Percentiles rank a stretch among this genome's conserved stretches.
Evolutionary conservation across 2,888 invertebrate genomes (phyloP).

Genomic region (Phaedon cochleariae): DNA sequence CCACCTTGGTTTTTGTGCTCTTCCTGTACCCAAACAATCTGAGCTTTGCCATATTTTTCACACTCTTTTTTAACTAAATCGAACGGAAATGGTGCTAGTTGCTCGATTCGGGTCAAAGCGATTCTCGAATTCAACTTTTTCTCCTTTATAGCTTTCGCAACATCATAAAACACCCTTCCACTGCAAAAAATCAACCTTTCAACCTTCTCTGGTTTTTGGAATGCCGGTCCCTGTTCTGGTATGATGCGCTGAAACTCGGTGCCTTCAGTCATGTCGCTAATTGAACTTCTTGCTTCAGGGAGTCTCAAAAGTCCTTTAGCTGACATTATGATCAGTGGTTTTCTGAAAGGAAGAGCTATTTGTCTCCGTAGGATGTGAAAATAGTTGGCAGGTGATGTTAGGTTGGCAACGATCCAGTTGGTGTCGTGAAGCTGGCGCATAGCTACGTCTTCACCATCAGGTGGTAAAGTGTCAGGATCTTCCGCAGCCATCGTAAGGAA

Average conservation of each 20-base stretch:
- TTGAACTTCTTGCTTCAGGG: conserved; percentile 91
- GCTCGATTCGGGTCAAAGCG: conserved; percentile 84
- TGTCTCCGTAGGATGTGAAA: conserved; percentile 96
- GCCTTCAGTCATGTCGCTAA: conserved; percentile 88
- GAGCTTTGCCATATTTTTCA: conserved; percentile 84
- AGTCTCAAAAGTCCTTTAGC: conserved; percentile 95
- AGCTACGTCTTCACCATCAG: conserved; percentile 81
- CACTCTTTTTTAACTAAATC: conserved; percentile 87
- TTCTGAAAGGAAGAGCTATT: conserved; percentile 93
- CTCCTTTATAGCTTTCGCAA: conserved; percentile 78
- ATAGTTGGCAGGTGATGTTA: conserved; percentile 93
- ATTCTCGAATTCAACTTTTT: conserved; percentile 75
- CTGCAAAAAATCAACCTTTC: conserved; percentile 87
- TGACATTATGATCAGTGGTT: conserved; percentile 94
- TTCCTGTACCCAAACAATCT: conserved; percentile 89
- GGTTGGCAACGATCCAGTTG: conserved; percentile 96
- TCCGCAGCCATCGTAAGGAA: conserved; percentile 96
- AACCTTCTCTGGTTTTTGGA: conserved; percentile 70
- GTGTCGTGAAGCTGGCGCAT: conserved; percentile 95
- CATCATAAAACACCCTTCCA: conserved; percentile 92
- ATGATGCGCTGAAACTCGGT: conserved; percentile 82
- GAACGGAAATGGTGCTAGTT: conserved; percentile 95
- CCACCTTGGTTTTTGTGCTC: conserved; percentile 95
- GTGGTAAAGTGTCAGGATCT: conserved; percentile 94
- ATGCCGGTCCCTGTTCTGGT: conserved; percentile 77